Evolutionary conservation across 1,140 invertebrate species (phyloP).

Genomic region (Drosophila serrata): DNA sequence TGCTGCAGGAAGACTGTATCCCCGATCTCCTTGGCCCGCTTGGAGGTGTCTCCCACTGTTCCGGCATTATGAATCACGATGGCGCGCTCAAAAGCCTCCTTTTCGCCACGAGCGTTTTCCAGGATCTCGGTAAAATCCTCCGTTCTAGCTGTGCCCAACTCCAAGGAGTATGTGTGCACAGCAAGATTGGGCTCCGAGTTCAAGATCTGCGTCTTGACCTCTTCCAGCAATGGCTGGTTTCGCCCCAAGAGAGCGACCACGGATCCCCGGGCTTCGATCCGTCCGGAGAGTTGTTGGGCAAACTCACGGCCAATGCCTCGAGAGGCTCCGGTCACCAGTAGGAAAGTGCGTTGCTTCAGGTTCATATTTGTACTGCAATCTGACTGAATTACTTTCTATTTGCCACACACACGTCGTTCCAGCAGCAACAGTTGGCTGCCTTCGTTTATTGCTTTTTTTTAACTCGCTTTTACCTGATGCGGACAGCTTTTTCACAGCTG

Average conservation of each 20-base stretch:
- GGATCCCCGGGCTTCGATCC: constrained; percentile 88
- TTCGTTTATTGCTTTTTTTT: not conserved
- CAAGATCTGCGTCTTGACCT: constrained; percentile 87
- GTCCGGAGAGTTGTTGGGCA: constrained; percentile 88
- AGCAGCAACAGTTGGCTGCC: constrained; percentile 39
- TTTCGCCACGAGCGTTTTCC: constrained; percentile 18
- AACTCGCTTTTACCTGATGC: constrained; percentile 29
- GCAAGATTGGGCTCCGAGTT: constrained; percentile 84
- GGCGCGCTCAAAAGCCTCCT: constrained; percentile 87
- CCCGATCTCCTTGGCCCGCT: constrained; percentile 87
- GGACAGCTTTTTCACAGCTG: constrained; percentile 43
- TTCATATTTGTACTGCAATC: constrained; percentile 44
- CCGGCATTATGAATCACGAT: constrained; percentile 97
- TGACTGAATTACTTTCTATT: constrained; percentile 30
- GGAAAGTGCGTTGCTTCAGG: constrained; percentile 86
- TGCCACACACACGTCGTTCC: not conserved
- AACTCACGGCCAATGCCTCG: constrained; percentile 94
- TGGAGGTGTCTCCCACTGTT: constrained; percentile 91
- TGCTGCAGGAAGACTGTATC: constrained; percentile 88
- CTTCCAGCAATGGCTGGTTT: constrained; percentile 88
- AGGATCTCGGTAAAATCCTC: constrained; percentile 63
- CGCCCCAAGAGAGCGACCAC: constrained; percentile 92
- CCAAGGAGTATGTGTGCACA: constrained; percentile 87
- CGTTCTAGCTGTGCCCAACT: constrained; percentile 86
- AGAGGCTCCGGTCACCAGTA: constrained; percentile 94